Evolutionary conservation across 2,888 invertebrate genomes (phyloP).

Genomic region (Tubulanus polymorphus): DNA sequence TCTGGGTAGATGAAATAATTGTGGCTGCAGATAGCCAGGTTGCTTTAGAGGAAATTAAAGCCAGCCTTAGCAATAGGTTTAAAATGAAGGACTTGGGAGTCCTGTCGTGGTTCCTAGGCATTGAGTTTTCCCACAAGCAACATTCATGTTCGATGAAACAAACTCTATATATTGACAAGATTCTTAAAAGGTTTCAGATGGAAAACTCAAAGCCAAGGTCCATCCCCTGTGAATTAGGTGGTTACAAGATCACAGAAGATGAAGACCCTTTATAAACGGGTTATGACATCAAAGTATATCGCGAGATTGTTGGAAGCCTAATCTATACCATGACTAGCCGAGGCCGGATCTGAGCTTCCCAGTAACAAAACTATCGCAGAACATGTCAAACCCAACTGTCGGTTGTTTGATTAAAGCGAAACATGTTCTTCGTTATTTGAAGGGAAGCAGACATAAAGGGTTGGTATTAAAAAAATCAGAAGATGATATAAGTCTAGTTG

Average conservation of each 20-base stretch:
- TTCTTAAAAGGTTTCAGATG: not conserved
- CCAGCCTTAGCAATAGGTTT: not conserved
- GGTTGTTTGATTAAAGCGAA: conserved; percentile 3
- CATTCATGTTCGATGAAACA: not conserved
- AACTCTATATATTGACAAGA: not conserved
- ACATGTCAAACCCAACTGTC: conserved; percentile 7
- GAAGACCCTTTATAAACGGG: no score
- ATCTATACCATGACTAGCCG: conserved; percentile 13
- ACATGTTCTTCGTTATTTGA: conserved; percentile 5
- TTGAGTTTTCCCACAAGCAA: not conserved
- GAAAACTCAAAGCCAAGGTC: not conserved
- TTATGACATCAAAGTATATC: not conserved
- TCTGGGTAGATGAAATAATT: conserved; percentile 6
- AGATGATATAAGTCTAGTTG: not conserved
- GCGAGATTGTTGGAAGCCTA: conserved; percentile 4
- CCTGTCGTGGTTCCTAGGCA: not conserved
- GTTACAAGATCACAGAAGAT: not conserved
- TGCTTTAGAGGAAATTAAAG: not conserved
- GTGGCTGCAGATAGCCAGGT: not conserved
- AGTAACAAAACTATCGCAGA: conserved; percentile 11
- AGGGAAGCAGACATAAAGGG: not conserved
- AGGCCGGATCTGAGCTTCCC: conserved; percentile 8
- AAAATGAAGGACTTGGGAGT: not conserved
- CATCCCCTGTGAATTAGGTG: not conserved
- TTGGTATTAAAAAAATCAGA: conserved; percentile 5